phyloP scores from a whole-genome alignment of 2,797 vertebrate species.

The Varecia variegata region DNA sequence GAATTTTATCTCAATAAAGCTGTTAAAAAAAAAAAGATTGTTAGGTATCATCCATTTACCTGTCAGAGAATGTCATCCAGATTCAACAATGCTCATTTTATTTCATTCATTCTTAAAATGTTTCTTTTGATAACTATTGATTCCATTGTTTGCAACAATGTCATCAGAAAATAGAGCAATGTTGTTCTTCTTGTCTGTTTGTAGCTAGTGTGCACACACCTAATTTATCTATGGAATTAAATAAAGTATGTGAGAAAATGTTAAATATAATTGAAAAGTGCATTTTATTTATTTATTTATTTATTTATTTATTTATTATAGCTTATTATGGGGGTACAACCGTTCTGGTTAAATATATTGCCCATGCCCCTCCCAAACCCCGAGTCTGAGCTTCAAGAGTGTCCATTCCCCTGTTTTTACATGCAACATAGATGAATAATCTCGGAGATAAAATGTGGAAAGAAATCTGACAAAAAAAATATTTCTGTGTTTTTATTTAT shows the following conservation, averaged over 20 bases:
- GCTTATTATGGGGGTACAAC: too few species aligned
- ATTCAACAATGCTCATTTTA: neutral
- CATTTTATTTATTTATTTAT: too few species aligned
- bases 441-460: neutral
- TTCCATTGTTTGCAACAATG: neutral
- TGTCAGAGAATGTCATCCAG: neutral
- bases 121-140: neutral
- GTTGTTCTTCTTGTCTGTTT: neutral
- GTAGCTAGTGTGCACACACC: neutral
- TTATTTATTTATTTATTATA: too few species aligned
- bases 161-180: neutral
- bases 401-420: too few species aligned
- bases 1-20: neutral
- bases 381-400: too few species aligned
- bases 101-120: neutral
- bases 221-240: neutral
- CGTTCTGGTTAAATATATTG: too few species aligned
- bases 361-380: too few species aligned
- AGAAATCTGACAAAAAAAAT: neutral
- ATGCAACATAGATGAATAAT: neutral
- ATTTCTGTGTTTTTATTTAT: neutral
- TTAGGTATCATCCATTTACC: neutral
- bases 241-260: neutral
- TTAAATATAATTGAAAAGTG: neutral
- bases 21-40: neutral